These are phyloP conservation scores for Tipula helvola DNA, from an alignment of 2,888 invertebrate genomes.

Conservation along the genomic window DNA sequence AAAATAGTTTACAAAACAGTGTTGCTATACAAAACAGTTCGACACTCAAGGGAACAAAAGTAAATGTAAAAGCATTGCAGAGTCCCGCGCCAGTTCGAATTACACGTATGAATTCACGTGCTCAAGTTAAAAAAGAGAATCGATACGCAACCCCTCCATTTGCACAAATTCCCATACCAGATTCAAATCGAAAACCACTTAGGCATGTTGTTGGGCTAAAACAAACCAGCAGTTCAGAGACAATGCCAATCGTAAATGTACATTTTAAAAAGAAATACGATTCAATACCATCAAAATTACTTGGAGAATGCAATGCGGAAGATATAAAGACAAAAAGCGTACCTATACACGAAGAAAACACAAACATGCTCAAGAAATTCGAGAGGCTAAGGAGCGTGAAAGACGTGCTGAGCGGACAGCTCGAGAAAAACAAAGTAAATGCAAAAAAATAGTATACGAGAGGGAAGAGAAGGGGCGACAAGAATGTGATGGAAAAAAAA, in stretches of 20 bases:
- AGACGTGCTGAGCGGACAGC: constrained; percentile 28
- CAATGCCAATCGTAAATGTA: neutral
- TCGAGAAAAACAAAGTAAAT: constrained; percentile 32
- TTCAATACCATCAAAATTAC: neutral
- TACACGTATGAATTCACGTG: too few species aligned
- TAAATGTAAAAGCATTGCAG: too few species aligned
- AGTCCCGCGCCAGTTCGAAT: too few species aligned
- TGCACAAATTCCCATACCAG: too few species aligned
- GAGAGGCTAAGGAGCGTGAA: constrained; percentile 33
- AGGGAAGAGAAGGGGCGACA: constrained; percentile 12
- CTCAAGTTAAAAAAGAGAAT: too few species aligned
- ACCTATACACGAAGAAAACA: constrained; percentile 30
- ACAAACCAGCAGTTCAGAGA: neutral
- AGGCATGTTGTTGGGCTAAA: neutral
- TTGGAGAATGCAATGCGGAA: constrained; percentile 28
- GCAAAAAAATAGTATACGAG: constrained; percentile 10
- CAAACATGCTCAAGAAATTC: constrained; percentile 28
- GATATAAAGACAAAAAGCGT: constrained; percentile 22
- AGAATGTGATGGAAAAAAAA: constrained; percentile 12
- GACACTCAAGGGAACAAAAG: too few species aligned
- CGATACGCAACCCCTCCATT: too few species aligned
- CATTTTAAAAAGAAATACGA: neutral
- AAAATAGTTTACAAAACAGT: too few species aligned
- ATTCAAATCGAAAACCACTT: neutral
- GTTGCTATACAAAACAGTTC: too few species aligned